Conservation (phyloP, 2,797 vertebrate genomes). For the Bryconaethiops microstoma region DNA sequence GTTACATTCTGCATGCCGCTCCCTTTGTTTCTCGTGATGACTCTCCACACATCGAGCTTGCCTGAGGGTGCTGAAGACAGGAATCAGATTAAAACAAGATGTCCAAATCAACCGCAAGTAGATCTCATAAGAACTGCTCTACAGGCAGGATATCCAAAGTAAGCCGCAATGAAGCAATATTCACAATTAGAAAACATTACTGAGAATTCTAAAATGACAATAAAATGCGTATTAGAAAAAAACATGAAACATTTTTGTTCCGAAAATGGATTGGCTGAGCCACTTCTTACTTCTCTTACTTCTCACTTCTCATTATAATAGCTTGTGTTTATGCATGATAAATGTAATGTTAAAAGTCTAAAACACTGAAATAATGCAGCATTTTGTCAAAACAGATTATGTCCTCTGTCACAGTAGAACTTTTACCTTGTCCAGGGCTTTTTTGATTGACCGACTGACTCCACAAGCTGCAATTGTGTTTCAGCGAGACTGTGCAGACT, state of each 20-base stretch:
- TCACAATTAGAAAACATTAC: not conserved
- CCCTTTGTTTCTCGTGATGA: slow-evolving; percentile 42
- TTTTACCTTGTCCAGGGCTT: slow-evolving; percentile 81
- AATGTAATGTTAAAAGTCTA: too few species aligned
- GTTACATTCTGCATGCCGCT: slow-evolving; percentile 67
- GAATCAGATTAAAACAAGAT: slow-evolving; percentile 12
- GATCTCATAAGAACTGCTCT: not conserved
- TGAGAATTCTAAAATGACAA: too few species aligned
- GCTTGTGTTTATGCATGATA: too few species aligned
- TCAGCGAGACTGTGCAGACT: slow-evolving; percentile 65
- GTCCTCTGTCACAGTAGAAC: not conserved
- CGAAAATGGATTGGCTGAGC: too few species aligned
- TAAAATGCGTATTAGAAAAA: too few species aligned
- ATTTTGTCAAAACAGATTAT: not conserved
- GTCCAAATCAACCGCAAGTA: not conserved
- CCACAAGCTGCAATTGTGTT: slow-evolving; percentile 85
- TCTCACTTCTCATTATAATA: too few species aligned
- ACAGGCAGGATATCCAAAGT: not conserved
- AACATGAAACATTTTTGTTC: too few species aligned
- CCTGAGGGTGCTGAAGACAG: slow-evolving; percentile 72
- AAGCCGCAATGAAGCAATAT: not conserved
- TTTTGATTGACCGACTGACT: slow-evolving; percentile 68
- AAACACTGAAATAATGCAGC: not conserved
- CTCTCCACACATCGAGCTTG: slow-evolving; percentile 78
- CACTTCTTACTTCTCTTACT: too few species aligned